Evolutionary conservation across 2,888 invertebrate species (phyloP).

Genomic region (Eupithecia inturbata): DNA sequence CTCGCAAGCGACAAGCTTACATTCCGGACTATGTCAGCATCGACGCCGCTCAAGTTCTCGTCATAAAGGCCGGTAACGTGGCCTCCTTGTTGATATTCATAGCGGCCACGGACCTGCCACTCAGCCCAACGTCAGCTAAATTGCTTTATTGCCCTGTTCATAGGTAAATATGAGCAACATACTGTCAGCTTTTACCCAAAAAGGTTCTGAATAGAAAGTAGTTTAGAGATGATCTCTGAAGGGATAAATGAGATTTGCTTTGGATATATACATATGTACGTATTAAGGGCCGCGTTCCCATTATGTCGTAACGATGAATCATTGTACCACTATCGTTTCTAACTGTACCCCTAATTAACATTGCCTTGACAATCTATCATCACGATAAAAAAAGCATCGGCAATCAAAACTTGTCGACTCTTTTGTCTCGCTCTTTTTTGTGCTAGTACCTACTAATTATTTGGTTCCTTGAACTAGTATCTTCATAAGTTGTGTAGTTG

Average conservation of each 20-base stretch:
- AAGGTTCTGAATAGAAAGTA: constrained; percentile 21
- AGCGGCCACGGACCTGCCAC: constrained; percentile 59
- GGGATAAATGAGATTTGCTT: neutral
- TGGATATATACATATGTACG: too few relatives aligned
- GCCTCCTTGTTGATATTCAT: constrained; percentile 74
- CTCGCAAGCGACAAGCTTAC: constrained; percentile 22
- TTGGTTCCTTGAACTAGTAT: too few relatives aligned
- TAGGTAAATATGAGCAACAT: constrained; percentile 65
- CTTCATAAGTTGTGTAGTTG: too few relatives aligned
- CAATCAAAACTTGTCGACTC: too few relatives aligned
- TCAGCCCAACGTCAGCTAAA: constrained; percentile 68
- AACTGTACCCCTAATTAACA: too few relatives aligned
- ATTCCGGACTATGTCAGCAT: constrained; percentile 37
- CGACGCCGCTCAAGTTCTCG: constrained; percentile 58
- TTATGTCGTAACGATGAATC: too few relatives aligned
- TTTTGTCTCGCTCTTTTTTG: too few relatives aligned
- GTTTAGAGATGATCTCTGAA: constrained; percentile 18
- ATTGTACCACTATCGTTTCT: too few relatives aligned
- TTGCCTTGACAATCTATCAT: too few relatives aligned
- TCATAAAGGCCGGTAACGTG: constrained; percentile 53
- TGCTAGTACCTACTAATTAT: too few relatives aligned
- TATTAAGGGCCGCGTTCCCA: too few relatives aligned
- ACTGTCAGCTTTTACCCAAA: constrained; percentile 30
- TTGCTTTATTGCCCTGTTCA: constrained; percentile 72
- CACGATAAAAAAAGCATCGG: too few relatives aligned